Evolutionary conservation across 2,888 invertebrate species (phyloP), one percentile per base, ranked within the genome.

Genomic region (Mongoloraphidia duomilia): DNA sequence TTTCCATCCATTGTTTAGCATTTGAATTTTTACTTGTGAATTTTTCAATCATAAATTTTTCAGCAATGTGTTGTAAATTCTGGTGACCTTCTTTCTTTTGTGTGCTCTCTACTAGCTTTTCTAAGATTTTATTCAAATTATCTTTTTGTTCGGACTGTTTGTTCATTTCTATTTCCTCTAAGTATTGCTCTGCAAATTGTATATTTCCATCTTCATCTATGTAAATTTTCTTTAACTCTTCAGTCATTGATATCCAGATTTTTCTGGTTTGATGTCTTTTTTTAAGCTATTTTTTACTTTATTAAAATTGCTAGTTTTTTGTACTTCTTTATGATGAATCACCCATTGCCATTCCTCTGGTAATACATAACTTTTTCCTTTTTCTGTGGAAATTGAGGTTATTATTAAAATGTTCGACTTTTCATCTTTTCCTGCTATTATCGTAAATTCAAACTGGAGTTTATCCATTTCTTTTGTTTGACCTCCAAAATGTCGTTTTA

Each of bases 31-130:
- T 56, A 37, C 52, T 46, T 11, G 41, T 44, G 49, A 55, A 56
- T 51, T 56, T 57, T 46, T 57, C 56, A 14, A 57, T 44, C 47
- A 56, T 52, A 46, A 55, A 55, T 42, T 52, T 55, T 44, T 57
- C 54, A 46, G 53, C 49, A 45, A 56, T 41, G 44, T 55, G 40
- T 49, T 51, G 55, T 49, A 56, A 40, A 50, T 56, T 56, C 34
- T 49, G 46, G 52, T 50, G 50, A 48, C 52, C 48, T 41, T 49
- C 43, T 36, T 53, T 50, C 49, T 53, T 44, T 41, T 51, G 50
- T 51, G 52, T 51, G 52, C 42, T 38, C 51, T 48, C 51, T 11
- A 43, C 26, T n/a, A n/a, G n/a, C n/a, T n/a, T n/a, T n/a, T n/a
- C n/a, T n/a, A n/a, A n/a, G n/a, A n/a, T n/a, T n/a, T n/a, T n/a